Evolutionary conservation across 2,888 invertebrate genomes (phyloP), one percentile per base, ranked within the genome.

Genomic region (Psococerastis gibbosa): DNA sequence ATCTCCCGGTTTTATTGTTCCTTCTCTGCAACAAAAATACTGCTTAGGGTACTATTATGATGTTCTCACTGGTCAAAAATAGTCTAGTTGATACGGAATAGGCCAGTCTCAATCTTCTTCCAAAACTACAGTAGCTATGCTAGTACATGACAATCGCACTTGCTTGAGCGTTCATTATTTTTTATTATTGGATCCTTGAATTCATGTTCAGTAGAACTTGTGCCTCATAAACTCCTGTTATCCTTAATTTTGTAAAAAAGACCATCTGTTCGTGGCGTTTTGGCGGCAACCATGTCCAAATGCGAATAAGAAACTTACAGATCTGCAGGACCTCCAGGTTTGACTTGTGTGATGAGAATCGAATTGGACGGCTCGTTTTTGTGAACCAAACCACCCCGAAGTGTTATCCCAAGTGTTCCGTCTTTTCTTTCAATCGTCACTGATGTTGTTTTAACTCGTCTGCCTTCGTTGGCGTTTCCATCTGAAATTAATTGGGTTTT

Each of bases 1-100:
- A 60, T 94, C 94, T 2, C 94, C 92, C 22, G 85, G 78, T 58
- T 88, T 80, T 49, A 94, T 78, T 48, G 88, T 75, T 0, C 91
- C 89, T 46, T 83, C 84, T 55, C 83, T 83, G 54, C 9, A 54
- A 50, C 43, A 35, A 48, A 42, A 38, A n/a, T n/a, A n/a, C n/a
- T n/a, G n/a, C n/a, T n/a, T n/a, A n/a, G n/a, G n/a, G n/a, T n/a
- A n/a, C n/a, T n/a, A n/a, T n/a, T n/a, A n/a, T n/a, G n/a, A n/a
- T n/a, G n/a, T n/a, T n/a, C n/a, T n/a, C n/a, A n/a, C n/a, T n/a
- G n/a, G n/a, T n/a, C n/a, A n/a, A n/a, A n/a, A n/a, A n/a, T n/a
- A n/a, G n/a, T n/a, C n/a, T n/a, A n/a, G n/a, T n/a, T n/a, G n/a
- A n/a, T n/a, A n/a, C n/a, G n/a, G n/a, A n/a, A n/a, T n/a, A n/a